Evolutionary conservation across 2,888 invertebrate species (phyloP), one percentile per base, ranked within the genome.

Genomic region (Salticus scenicus): DNA sequence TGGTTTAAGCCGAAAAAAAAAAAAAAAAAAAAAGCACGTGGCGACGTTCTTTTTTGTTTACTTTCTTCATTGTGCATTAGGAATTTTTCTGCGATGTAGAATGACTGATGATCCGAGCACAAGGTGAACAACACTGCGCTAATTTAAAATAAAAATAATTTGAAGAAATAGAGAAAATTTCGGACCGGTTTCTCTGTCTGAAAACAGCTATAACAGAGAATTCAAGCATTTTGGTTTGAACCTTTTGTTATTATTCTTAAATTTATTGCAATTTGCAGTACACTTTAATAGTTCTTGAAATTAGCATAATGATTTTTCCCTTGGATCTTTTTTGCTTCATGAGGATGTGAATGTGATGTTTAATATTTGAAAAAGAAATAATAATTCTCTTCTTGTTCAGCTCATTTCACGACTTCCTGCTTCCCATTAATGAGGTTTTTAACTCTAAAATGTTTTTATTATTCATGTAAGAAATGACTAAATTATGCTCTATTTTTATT

Each of bases 101-200:
- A 27, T 71, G 64, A 79, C 64, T 63, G 78, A 79, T 47, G 71
- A 70, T 41, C 41, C 1, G 47, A 33, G 51, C 27, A 66, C 70
- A 80, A 80, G 80, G 80, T 80, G 80, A 80, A 80, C 73, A 73
- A 73, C 80, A 80, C 51, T 17, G 33, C 7, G 51, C 66, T 14
- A 51, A 67, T 67, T 67, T 20, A 2, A 24, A 70, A 70, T 70
- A 70, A 70, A 42, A 70, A 70, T 42, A 63, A 57, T 37, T 47
- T 47, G 12, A 33, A 70, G 67, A n/a, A n/a, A n/a, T n/a, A n/a
- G 17, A 31, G 8, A 77, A 70, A 63, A 28, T 70, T 31, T 17
- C 64, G 28, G 69, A 51, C 78, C 37, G 42, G 70, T 71, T 78
- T 78, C 27, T 17, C 17, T 47, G 71, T 71, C 71, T 71, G 71